A percentile compares a stretch with the other conserved stretches of the same genome.
phyloP scores from a whole-genome alignment of 2,113 vertebrate species.

The Paraplagusia blochii region DNA sequence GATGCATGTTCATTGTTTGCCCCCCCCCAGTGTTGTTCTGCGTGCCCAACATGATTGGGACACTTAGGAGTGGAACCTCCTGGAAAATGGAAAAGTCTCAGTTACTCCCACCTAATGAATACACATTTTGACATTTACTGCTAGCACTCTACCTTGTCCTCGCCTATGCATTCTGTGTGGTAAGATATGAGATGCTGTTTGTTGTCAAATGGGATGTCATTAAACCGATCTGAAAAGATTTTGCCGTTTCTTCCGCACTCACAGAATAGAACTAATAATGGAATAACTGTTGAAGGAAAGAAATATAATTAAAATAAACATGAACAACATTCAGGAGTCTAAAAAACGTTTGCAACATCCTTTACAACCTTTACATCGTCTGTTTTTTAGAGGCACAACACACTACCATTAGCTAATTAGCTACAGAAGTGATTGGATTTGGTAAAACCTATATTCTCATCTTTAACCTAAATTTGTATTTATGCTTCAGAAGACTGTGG shows the following conservation, averaged over 20 bases:
- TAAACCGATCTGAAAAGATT: slow-evolving; percentile 71
- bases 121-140: neutral
- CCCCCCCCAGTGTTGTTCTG: slow-evolving; percentile 9
- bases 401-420: no score
- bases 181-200: slow-evolving; percentile 81
- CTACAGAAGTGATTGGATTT: no score
- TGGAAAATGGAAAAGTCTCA: slow-evolving; percentile 17
- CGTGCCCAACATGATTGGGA: slow-evolving; percentile 8
- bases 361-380: no score
- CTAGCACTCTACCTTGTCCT: slow-evolving; percentile 77
- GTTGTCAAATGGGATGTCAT: slow-evolving; percentile 60
- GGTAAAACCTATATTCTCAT: no score
- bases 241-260: slow-evolving; percentile 72
- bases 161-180: slow-evolving; percentile 81
- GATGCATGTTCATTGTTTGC: neutral
- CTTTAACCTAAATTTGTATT: no score
- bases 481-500: no score
- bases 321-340: no score
- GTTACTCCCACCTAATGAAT: neutral
- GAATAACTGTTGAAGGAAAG: slow-evolving; percentile 73
- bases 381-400: no score
- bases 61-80: slow-evolving; percentile 56
- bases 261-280: slow-evolving; percentile 77
- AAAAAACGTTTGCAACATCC: no score
- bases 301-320: neutral